These are phyloP conservation scores for Anthrax anthrax DNA, from an alignment of 2,888 invertebrate genomes.

Conservation along the genomic window DNA sequence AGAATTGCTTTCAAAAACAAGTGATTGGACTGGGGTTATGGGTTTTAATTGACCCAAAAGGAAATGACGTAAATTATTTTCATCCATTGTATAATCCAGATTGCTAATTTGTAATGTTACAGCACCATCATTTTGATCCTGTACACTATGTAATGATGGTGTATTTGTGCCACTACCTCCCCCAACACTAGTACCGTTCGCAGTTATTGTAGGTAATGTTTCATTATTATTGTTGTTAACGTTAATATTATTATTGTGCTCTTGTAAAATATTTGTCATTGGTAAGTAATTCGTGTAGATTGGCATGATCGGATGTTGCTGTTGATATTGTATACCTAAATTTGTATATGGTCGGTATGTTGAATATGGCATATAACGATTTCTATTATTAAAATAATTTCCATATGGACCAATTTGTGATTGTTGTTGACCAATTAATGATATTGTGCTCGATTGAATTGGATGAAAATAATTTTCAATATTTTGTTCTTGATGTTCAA, in stretches of 20 bases:
- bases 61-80: slow-evolving; percentile 26
- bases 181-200: no score
- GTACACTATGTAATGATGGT: no score
- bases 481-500: no score
- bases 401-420: slow-evolving; percentile 1
- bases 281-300: slow-evolving; percentile 19
- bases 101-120: slow-evolving; percentile 33
- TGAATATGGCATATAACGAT: slow-evolving; percentile 32
- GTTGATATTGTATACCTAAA: not conserved
- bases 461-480: no score
- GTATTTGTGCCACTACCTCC: not conserved
- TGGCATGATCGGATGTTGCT: slow-evolving; percentile 18
- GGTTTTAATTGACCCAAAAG: slow-evolving; percentile 31
- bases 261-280: not conserved
- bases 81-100: slow-evolving; percentile 33
- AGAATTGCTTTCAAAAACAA: slow-evolving; percentile 30
- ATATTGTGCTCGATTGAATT: no score
- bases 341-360: slow-evolving; percentile 18
- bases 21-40: slow-evolving; percentile 31
- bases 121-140: not conserved
- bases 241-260: no score
- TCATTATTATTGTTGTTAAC: not conserved
- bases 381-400: slow-evolving; percentile 23
- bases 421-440: not conserved
- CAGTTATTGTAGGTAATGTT: not conserved